Base-by-base conservation (phyloP, 2,888 invertebrate species). In the Hyposoter dolosus region DNA sequence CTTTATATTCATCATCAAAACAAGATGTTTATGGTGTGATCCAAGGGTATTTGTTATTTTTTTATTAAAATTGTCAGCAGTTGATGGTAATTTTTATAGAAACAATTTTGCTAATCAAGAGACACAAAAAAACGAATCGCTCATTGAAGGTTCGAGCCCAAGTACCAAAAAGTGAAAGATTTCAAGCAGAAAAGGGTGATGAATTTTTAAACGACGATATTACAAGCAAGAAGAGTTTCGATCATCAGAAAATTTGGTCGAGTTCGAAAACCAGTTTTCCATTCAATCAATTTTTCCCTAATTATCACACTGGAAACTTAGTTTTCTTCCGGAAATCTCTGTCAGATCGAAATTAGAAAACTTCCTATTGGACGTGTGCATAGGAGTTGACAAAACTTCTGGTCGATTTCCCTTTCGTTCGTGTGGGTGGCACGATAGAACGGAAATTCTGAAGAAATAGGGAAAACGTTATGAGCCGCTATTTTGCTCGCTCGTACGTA, bases 361-460 rank as follows among this genome's bases (percentile, higher is more conserved):
- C 32, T 45, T 75, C 23, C 63, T 28, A n/a, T 43, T 75, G n/a
- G 4, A 17, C 23, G 40, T 40, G 40, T 40, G 40, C 10, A 4
- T 6, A 43, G 17, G 45, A 23, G 28, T 28, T 4, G 28, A 60
- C 45, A 47, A 63, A 75, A 78, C 40, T 69, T 35, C 47, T 69
- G 17, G 45, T 69, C 56, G 45, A 69, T 69, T 43, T 78, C 43
- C 56, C 32, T 45, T 43, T 65, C 35, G 19, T 50, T 7, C 23
- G 35, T 50, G 23, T 35, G 63, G 56, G 43, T 66, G 43, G 56
- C 23, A n/a, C 32, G 56, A 82, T 76, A 60, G 60, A 60, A 19
- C 71, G 82, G 71, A 77, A 83, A 78, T 83, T 78, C 43, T 72
- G 40, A 40, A 17, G 65, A n/a, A 28, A 76, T 77, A 65, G 71